Base-by-base conservation (phyloP, 1,140 invertebrate genomes). In the Diprion similis region DNA sequence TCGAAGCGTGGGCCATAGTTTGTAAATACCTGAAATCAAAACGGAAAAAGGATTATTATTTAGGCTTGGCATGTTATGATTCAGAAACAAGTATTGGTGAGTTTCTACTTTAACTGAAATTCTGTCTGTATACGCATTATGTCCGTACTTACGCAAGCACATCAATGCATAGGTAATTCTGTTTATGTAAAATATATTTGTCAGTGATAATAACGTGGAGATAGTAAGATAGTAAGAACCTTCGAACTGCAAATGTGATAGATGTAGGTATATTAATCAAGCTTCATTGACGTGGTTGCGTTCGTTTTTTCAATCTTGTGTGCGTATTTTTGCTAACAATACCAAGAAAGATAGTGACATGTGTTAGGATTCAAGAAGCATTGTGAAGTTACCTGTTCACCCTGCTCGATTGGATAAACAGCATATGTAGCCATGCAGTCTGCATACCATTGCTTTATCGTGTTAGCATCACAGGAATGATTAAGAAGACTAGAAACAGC, bases 371-470 rank as follows among this genome's bases (percentile, higher is more conserved):
- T 37, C 11, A 15, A n/a, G 67, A n/a, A n/a, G 6, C 67, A n/a
- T 68, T 37, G 24, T 37, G 2, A 37, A 37, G 2, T 76, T 72
- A 87, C 86, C 75, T 94, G 91, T 78, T 92, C 89, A 18, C 91
- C 51, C n/a, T 8, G 51, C 51, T 59, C n/a, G 9, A 59, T 59
- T 6, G 51, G 51, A 59, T 59, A 59, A 8, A 17, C 51, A 15
- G 51, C 51, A 59, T 59, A 59, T 13, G 9, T 6, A 17, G 51
- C 51, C 51, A 59, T 59, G 51, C 51, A 17, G 8, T 59, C 51
- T 8, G 11, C 51, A 17, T 59, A 59, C 51, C 51, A 59, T 59
- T 59, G 51, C 11, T 17, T 13, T 17, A 59, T 13, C n/a, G 51
- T 59, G n/a, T 59, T 59, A 15, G 51, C 51, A 17, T 59, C 51